Evolutionary conservation across 2,113 vertebrate genomes (phyloP).

Genomic region (Bettongia penicillata): DNA sequence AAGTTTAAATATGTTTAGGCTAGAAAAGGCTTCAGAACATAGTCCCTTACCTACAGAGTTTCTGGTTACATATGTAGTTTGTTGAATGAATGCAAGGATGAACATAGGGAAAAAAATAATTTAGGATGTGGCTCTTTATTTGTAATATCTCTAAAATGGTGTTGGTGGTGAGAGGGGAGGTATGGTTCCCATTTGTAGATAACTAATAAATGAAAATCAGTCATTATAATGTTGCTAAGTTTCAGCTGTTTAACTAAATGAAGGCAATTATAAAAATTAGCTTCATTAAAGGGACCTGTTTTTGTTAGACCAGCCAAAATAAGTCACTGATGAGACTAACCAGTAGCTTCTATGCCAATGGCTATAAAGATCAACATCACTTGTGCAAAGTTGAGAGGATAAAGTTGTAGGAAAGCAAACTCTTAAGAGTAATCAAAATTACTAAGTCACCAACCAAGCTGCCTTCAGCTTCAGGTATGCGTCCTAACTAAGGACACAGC

Average conservation of each 20-base stretch:
- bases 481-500: neutral
- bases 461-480: neutral
- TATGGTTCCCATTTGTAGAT: neutral
- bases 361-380: neutral
- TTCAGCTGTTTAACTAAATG: neutral
- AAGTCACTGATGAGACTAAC: neutral
- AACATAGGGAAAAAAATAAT: neutral
- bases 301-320: neutral
- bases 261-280: neutral
- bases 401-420: neutral
- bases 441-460: neutral
- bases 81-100: neutral
- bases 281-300: neutral
- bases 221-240: neutral
- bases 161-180: neutral
- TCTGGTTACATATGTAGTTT: neutral
- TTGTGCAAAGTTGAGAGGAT: neutral
- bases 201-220: neutral
- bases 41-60: neutral
- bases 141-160: neutral
- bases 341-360: neutral
- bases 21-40: neutral
- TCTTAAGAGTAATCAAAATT: neutral
- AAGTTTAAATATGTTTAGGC: neutral
- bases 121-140: neutral